phyloP scores from a whole-genome alignment of 2,888 invertebrate genomes.

The Epistrophella euchroma region DNA sequence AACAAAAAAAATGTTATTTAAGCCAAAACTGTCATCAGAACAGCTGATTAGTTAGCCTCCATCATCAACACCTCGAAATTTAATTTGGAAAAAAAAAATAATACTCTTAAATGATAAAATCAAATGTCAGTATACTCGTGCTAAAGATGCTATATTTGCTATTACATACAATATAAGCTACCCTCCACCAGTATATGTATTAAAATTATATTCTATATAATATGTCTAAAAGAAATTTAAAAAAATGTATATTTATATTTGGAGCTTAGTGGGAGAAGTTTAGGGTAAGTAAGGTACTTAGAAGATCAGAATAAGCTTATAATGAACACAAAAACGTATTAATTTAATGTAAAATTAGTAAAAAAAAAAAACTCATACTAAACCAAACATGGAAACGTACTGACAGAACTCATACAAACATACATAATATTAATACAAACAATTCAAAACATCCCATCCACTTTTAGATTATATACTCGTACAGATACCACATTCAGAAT shows the following conservation, averaged over 20 bases:
- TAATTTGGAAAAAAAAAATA: slow-evolving; percentile 9
- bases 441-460: slow-evolving; percentile 40
- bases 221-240: neutral
- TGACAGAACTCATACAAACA: slow-evolving; percentile 48
- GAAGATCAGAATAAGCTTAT: slow-evolving; percentile 59
- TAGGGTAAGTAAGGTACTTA: slow-evolving; percentile 43
- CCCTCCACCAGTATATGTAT: slow-evolving; percentile 65
- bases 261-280: slow-evolving; percentile 49
- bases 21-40: slow-evolving; percentile 40
- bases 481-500: slow-evolving; percentile 21
- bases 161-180: slow-evolving; percentile 49
- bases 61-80: slow-evolving; percentile 46
- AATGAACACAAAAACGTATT: slow-evolving; percentile 10
- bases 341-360: slow-evolving; percentile 39
- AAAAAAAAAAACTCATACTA: slow-evolving; percentile 44
- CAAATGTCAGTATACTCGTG: slow-evolving; percentile 71
- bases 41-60: slow-evolving; percentile 45
- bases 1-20: neutral
- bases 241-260: slow-evolving; percentile 68
- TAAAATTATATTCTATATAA: slow-evolving; percentile 23
- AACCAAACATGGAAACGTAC: slow-evolving; percentile 54
- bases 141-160: slow-evolving; percentile 68
- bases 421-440: slow-evolving; percentile 31
- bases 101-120: slow-evolving; percentile 47
- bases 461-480: slow-evolving; percentile 28